These are phyloP conservation scores for Dryobates pubescens DNA, from an alignment of 2,797 vertebrate genomes.

Conservation along the genomic window DNA sequence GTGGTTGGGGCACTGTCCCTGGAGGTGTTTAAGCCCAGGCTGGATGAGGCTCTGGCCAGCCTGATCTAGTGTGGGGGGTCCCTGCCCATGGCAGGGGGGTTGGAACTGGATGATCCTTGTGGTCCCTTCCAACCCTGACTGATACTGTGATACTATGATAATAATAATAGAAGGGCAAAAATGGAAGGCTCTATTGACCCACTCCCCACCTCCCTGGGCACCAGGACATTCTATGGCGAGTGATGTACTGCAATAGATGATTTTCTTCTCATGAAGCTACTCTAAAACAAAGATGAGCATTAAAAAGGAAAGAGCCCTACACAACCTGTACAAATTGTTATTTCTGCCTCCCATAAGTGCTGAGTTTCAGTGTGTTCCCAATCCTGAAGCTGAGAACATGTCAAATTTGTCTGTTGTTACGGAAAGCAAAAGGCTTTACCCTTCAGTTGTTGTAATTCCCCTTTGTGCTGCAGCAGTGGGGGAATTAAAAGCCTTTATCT, in stretches of 20 bases:
- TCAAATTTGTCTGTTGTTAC: neutral
- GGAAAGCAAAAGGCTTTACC: neutral
- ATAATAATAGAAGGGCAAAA: neutral
- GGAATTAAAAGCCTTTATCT: neutral
- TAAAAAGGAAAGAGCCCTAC: neutral
- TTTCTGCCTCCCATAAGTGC: neutral
- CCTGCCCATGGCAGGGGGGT: too few species aligned
- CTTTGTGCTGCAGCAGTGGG: neutral
- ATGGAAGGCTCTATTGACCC: neutral
- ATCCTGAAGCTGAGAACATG: neutral
- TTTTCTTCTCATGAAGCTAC: neutral
- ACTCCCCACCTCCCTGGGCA: neutral
- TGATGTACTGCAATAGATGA: neutral
- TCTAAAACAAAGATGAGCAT: neutral
- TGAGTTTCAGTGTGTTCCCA: neutral
- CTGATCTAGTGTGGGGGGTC: too few species aligned
- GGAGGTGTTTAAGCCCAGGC: too few species aligned
- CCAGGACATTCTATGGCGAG: neutral
- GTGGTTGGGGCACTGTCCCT: too few species aligned
- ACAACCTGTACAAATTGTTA: neutral
- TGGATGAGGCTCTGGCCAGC: too few species aligned
- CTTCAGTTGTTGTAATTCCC: neutral
- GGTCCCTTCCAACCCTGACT: too few species aligned
- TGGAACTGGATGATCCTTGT: too few species aligned
- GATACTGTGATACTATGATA: too few species aligned